These are phyloP conservation scores for Orthosia gothica DNA, from an alignment of 2,888 invertebrate genomes.

Conservation along the genomic window DNA sequence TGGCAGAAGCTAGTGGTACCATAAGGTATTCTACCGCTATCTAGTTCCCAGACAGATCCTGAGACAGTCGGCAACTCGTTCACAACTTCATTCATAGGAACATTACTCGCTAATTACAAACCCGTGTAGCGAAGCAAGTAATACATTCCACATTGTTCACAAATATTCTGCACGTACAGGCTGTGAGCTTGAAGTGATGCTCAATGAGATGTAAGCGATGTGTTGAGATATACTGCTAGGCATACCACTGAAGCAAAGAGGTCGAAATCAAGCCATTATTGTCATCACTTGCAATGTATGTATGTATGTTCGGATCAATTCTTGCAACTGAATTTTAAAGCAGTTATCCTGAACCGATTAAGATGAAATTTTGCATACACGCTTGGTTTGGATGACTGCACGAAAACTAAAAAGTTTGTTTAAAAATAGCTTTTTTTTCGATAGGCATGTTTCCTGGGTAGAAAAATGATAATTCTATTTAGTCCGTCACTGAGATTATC, in stretches of 20 bases:
- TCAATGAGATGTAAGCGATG: background rate
- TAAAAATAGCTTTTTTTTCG: too few species aligned
- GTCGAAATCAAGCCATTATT: background rate
- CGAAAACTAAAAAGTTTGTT: too few species aligned
- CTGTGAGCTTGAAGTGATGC: conserved; percentile 5
- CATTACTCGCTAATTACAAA: conserved; percentile 51
- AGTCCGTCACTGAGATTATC: too few species aligned
- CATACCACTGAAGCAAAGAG: background rate
- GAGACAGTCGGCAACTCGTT: conserved; percentile 22
- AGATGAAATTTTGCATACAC: too few species aligned
- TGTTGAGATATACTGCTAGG: background rate
- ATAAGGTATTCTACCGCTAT: background rate
- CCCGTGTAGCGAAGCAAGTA: conserved; percentile 35
- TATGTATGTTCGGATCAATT: too few species aligned
- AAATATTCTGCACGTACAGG: conserved; percentile 7
- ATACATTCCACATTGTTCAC: conserved; percentile 16
- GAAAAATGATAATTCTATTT: too few species aligned
- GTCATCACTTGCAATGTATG: too few species aligned
- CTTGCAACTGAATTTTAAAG: too few species aligned
- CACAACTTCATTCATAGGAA: conserved; percentile 39
- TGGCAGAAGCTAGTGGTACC: too few species aligned
- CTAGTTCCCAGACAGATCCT: conserved; percentile 3
- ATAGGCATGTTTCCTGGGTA: too few species aligned
- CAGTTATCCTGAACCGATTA: too few species aligned
- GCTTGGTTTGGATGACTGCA: too few species aligned